phyloP scores from a whole-genome alignment of 2,888 invertebrate species.

The Hypolimnas misippus region DNA sequence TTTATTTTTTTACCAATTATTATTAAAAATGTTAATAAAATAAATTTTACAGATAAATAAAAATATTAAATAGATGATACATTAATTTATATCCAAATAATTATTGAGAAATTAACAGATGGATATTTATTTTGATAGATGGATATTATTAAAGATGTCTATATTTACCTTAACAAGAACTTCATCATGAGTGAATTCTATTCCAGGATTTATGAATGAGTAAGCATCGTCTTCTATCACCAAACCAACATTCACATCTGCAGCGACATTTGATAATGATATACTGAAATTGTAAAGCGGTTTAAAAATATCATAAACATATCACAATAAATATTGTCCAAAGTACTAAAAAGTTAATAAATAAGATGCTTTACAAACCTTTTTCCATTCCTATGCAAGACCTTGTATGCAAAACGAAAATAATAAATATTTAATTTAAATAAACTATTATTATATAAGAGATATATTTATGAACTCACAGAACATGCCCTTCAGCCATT shows the following conservation, averaged over 20 bases:
- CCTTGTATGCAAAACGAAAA: conserved; percentile 13
- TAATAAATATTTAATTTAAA: background rate
- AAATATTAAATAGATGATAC: too few species aligned
- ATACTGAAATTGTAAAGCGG: too few species aligned
- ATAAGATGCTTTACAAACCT: conserved; percentile 16
- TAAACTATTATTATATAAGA: background rate
- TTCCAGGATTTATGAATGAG: conserved; percentile 82
- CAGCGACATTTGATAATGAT: conserved; percentile 80
- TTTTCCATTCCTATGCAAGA: conserved; percentile 26
- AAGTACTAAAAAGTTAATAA: too few species aligned
- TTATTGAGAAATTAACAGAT: too few species aligned
- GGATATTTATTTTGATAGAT: too few species aligned
- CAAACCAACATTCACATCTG: conserved; percentile 82
- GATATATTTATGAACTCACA: conserved; percentile 58
- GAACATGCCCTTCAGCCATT: conserved; percentile 75
- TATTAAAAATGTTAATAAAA: too few species aligned
- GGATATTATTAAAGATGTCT: too few species aligned
- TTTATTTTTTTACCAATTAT: too few species aligned
- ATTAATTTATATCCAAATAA: too few species aligned
- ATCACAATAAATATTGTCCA: too few species aligned
- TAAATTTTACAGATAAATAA: too few species aligned
- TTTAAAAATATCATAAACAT: too few species aligned
- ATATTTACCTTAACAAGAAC: conserved; percentile 83
- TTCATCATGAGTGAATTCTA: conserved; percentile 80
- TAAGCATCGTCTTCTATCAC: conserved; percentile 82